Evolutionary conservation across 2,888 invertebrate genomes (phyloP).

Genomic region (Adineta ricciae): DNA sequence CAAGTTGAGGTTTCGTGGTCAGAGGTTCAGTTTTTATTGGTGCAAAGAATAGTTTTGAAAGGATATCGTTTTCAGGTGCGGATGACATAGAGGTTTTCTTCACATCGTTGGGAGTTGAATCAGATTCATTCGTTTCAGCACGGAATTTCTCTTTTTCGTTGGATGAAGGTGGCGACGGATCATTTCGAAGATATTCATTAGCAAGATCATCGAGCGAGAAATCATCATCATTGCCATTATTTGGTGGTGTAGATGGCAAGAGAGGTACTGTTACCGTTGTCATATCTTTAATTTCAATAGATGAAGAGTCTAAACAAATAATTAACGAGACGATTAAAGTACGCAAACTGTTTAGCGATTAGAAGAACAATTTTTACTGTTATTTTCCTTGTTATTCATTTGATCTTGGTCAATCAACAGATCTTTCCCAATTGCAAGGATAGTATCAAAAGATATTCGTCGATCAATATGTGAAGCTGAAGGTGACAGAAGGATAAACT

Average conservation of each 20-base stretch:
- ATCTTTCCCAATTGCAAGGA: background rate
- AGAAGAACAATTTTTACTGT: no score
- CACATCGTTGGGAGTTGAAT: background rate
- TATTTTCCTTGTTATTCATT: background rate
- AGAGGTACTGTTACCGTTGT: no score
- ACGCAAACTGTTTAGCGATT: no score
- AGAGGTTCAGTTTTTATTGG: background rate
- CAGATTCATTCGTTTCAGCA: background rate
- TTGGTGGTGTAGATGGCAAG: background rate
- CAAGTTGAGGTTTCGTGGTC: background rate
- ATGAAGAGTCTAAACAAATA: background rate
- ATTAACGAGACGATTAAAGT: background rate
- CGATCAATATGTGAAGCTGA: background rate
- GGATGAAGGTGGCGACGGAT: background rate
- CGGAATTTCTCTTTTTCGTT: no score
- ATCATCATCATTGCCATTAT: background rate
- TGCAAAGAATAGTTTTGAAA: background rate
- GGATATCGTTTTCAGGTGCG: background rate
- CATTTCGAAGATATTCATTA: background rate
- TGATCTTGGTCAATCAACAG: background rate
- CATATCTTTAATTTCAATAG: background rate
- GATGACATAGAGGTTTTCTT: background rate
- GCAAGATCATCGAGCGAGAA: slow-evolving; percentile 2
- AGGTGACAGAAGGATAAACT: background rate
- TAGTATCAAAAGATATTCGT: background rate